Conservation (phyloP, 2,888 invertebrate species). For the Orgyia antiqua region DNA sequence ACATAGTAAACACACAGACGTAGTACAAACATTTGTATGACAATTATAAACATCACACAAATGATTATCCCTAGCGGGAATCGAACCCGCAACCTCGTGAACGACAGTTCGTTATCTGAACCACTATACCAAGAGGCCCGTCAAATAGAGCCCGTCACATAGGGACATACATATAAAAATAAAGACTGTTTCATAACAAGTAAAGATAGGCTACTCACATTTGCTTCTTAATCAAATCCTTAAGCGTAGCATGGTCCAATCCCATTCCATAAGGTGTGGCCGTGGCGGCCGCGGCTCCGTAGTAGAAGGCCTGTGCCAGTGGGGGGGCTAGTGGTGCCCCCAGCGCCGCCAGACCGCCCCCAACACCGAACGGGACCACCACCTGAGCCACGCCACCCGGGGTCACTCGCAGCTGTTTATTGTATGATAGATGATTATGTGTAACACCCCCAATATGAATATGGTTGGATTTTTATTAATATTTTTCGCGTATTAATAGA, state of each 20-base stretch:
- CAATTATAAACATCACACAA: too few relatives aligned
- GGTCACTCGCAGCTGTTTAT: constrained; percentile 48
- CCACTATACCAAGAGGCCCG: too few relatives aligned
- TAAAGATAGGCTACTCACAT: too few relatives aligned
- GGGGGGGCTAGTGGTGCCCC: constrained; percentile 41
- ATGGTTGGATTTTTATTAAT: constrained; percentile 7
- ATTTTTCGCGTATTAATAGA: too few relatives aligned
- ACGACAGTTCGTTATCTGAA: too few relatives aligned
- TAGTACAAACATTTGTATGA: too few relatives aligned
- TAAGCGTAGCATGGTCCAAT: constrained; percentile 81
- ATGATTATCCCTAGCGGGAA: too few relatives aligned
- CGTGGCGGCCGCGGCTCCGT: constrained; percentile 74
- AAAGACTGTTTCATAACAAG: too few relatives aligned
- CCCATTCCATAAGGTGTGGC: constrained; percentile 70
- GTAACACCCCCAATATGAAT: not conserved
- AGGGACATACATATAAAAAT: too few relatives aligned
- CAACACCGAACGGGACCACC: constrained; percentile 61
- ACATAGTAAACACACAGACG: too few relatives aligned
- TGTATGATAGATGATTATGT: not conserved
- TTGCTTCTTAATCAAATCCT: constrained; percentile 92
- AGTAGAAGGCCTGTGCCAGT: constrained; percentile 78
- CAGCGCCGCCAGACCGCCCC: constrained; percentile 39
- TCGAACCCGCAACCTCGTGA: too few relatives aligned
- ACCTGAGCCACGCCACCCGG: constrained; percentile 55
- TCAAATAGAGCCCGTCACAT: too few relatives aligned